phyloP scores from a whole-genome alignment of 2,797 vertebrate genomes.

The Poecilia wingei region DNA sequence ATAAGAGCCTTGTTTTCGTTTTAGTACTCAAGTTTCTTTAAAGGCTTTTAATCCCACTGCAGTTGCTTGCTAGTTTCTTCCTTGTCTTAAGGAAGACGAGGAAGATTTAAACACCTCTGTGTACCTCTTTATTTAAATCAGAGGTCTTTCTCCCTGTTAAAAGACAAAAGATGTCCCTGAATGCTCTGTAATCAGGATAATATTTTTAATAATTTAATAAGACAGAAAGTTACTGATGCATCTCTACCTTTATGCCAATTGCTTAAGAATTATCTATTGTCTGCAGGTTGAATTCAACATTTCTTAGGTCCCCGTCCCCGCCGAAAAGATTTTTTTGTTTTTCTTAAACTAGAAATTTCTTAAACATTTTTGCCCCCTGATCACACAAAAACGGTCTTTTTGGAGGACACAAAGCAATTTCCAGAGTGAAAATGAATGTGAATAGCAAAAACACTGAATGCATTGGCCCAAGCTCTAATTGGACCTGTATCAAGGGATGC shows the following conservation, averaged over 20 bases:
- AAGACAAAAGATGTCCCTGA: neutral
- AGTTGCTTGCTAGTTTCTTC: slow-evolving; percentile 11
- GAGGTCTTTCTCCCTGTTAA: neutral
- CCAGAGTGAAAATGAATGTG: neutral
- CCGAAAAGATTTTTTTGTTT: neutral
- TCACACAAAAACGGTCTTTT: neutral
- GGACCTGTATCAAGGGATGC: neutral
- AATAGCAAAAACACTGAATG: neutral
- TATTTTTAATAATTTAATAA: neutral
- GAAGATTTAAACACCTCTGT: too few species aligned
- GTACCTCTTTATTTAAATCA: neutral
- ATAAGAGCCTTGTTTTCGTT: neutral
- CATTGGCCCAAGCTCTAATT: neutral
- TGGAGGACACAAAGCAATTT: neutral
- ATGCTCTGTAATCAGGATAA: neutral
- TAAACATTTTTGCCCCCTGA: neutral
- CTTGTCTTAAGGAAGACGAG: neutral
- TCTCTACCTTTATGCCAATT: neutral
- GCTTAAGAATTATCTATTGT: neutral
- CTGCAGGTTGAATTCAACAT: neutral
- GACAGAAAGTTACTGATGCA: neutral
- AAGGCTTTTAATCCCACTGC: slow-evolving; percentile 14
- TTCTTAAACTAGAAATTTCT: neutral
- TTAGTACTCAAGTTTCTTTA: slow-evolving; percentile 30
- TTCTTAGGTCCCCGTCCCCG: neutral